Conservation (phyloP, 1,140 invertebrate species). For the Drosophila bocki region DNA sequence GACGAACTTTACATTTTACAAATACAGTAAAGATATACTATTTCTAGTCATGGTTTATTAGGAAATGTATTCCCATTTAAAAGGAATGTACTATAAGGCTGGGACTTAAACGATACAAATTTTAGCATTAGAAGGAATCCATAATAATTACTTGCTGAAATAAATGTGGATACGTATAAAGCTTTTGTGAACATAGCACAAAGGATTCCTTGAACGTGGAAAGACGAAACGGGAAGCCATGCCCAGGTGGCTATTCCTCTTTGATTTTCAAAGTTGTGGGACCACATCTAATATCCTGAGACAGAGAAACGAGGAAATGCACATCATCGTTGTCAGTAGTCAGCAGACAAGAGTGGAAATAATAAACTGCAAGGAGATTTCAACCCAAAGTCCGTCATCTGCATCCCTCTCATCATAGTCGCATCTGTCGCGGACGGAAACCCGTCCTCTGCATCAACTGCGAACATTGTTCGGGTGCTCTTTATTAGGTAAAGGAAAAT, state of each 20-base stretch:
- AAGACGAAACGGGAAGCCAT: slow-evolving; percentile 9
- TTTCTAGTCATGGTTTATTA: too few species aligned
- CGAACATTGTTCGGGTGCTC: neutral
- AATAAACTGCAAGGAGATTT: slow-evolving; percentile 55
- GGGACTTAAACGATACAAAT: neutral
- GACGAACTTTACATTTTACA: too few species aligned
- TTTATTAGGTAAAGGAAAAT: neutral
- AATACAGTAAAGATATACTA: too few species aligned
- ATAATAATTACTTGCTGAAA: neutral
- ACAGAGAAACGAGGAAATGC: slow-evolving; percentile 4
- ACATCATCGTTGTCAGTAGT: slow-evolving; percentile 42
- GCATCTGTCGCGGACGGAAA: slow-evolving; percentile 56
- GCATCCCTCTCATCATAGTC: slow-evolving; percentile 7
- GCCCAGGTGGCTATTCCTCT: neutral
- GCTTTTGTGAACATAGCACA: slow-evolving; percentile 18
- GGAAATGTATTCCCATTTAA: neutral
- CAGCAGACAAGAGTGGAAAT: slow-evolving; percentile 42
- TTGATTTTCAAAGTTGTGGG: slow-evolving; percentile 4
- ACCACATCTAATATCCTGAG: slow-evolving; percentile 59
- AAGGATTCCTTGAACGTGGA: slow-evolving; percentile 1
- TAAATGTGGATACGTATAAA: slow-evolving; percentile 1
- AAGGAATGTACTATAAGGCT: neutral
- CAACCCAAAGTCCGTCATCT: slow-evolving; percentile 10
- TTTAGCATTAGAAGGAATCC: neutral
- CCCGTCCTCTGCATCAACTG: slow-evolving; percentile 54